Evolutionary conservation across 2,888 invertebrate genomes (phyloP), one percentile per base, ranked within the genome.

Genomic region (Eupithecia abbreviata): DNA sequence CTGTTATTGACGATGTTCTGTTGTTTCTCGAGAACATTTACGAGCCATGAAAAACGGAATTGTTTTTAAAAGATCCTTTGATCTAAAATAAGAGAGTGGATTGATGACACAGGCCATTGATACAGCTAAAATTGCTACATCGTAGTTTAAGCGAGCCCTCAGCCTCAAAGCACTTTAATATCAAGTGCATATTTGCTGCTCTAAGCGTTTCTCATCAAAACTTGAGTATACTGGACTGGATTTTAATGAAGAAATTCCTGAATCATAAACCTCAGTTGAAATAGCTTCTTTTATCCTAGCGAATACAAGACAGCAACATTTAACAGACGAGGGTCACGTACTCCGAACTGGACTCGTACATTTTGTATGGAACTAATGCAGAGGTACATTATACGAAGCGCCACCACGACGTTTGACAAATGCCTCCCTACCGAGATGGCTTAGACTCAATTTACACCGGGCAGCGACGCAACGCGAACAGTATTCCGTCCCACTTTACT

Each of bases 161-260:
- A 42, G 42, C 13, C 66, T 41, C 3, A 42, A 65, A 41, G n/a
- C 41, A 10, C 66, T 42, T 66, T 42, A 65, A 66, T 66, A 15
- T 66, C 66, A 42, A 42, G 66, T 41, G 66, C 41, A 66, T 66
- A 66, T 66, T 42, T 66, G 47, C 47, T 47, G 2, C 30, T 45
- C 4, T 45, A 69, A 18, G 69, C 43, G n/a, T 47, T 69, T 45
- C 69, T 45, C 69, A 69, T 69, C 55, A 71, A 51, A 70, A 71
- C 42, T 41, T 71, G 15, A 49, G 30, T 69, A 45, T 45, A 68
- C 12, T n/a, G n/a, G 41, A 42, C 66, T 42, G 15, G 66, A 66
- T 66, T 68, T 69, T 69, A 47, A 69, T 47, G 18, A 69, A 69
- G 30, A 47, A 45, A 47, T 30, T 18, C 65, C 43, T 42, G 43